Base-by-base conservation (phyloP, 2,113 vertebrate species). In the Apaloderma vittatum region DNA sequence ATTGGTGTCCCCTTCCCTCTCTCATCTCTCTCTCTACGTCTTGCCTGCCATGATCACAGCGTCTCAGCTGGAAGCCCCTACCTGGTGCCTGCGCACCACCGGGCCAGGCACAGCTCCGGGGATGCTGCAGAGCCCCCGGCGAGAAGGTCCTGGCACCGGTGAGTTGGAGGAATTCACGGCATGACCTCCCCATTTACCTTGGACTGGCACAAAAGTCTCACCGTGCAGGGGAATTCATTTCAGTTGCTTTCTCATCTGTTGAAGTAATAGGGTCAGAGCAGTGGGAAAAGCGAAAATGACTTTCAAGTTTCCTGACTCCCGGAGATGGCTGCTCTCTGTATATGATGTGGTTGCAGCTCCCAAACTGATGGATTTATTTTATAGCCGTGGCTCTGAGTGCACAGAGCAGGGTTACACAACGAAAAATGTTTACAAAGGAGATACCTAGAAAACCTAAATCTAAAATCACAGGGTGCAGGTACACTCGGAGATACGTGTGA, bases 191-290 rank as follows among this genome's bases (percentile, higher is more conserved):
- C 5, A 1, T 48, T 89, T 86, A 4, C 52, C 45, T 61, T 30
- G 79, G 30, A 49, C 90, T 3, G 1, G 68, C 74, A 66, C 22
- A 75, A 12, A 51, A 88, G 40, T 61, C 76, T 93, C 37, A 15
- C 22, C 4, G 8, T 94, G 92, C 65, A 13, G n/a, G 57, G 73
- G 83, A 92, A 96, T 97, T 93, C 23, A 78, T 89, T 94, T 72
- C 8, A 7, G 68, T 84, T 55, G 24, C 61, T 87, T 86, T 93
- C 88, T 84, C 76, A 63, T 94, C 79, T 92, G 37, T 83, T 92
- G 92, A 91, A 90, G 49, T 95, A 94, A 94, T 68, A 91, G 86
- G 91, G 91, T 94, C 94, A 89, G 86, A 86, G 55, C 96, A 89
- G 86, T 45, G 62, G 76, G 94, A 86, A 94, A 61, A 87, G 65